These are phyloP conservation scores for Pterostichus madidus DNA, from an alignment of 2,888 invertebrate genomes.

Conservation along the genomic window DNA sequence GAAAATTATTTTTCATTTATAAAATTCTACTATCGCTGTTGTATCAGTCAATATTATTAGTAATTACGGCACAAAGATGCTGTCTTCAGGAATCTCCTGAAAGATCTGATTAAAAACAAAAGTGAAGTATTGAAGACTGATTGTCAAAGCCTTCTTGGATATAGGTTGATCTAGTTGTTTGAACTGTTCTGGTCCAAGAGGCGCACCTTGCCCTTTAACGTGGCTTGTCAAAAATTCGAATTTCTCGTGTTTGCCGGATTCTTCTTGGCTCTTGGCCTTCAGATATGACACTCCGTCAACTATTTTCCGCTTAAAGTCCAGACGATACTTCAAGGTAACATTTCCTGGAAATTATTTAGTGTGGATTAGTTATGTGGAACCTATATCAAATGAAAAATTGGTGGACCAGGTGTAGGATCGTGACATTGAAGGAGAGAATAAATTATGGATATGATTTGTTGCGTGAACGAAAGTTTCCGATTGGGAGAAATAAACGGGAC, in stretches of 20 bases:
- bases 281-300: background rate
- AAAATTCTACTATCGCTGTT: background rate
- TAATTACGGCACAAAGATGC: background rate
- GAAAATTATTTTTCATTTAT: background rate
- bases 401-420: too few relatives aligned
- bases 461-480: too few relatives aligned
- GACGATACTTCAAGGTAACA: background rate
- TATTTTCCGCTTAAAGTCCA: background rate
- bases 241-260: background rate
- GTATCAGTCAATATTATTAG: background rate
- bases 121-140: background rate
- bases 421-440: too few relatives aligned
- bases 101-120: conserved; percentile 3
- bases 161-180: background rate
- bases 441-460: too few relatives aligned
- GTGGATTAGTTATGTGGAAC: too few relatives aligned
- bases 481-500: too few relatives aligned
- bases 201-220: background rate
- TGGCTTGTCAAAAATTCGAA: background rate
- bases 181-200: conserved; percentile 17
- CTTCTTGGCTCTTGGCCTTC: background rate
- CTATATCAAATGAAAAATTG: too few relatives aligned
- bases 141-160: background rate
- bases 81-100: background rate
- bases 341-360: background rate